Base-by-base conservation (phyloP, 2,888 invertebrate genomes). In the Diploptera punctata region DNA sequence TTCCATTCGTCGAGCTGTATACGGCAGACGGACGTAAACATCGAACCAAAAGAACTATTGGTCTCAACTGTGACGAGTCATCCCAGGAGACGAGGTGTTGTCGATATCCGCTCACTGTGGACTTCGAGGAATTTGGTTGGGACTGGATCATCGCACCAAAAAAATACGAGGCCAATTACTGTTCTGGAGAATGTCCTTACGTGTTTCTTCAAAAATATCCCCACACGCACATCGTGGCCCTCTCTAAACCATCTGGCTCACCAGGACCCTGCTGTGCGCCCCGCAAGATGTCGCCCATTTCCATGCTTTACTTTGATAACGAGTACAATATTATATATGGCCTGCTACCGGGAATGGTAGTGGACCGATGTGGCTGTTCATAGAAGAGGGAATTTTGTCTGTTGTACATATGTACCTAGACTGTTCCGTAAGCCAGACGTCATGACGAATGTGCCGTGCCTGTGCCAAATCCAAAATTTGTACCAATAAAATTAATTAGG, bases 121-220 rank as follows among this genome's bases (percentile, higher is more conserved):
- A 98, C 85, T 99, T 99, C 82, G 93, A 94, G 78, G 91, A 92
- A 80, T 97, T 98, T 81, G 97, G 97, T 29, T 98, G 98, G 97
- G 95, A 98, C 81, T 99, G 97, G 92, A 94, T 99, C 79, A 95
- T 99, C 73, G 97, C 97, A 0, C 99, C 99, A 0, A 95, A 95
- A 79, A 88, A 91, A 74, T 99, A 98, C 85, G 93, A 95, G 80
- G 98, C 98, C 7, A 95, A 96, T 84, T 97, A 97, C 85, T 99
- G 99, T 85, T 91, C 94, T 70, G 98, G 99, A 7, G 95, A 97
- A 79, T 99, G 99, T 82, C 93, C 93, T 0, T 92, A 91, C 83
- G 91, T 94, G 67, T 95, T 95, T 81, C 85, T 95, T 74, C 95
- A 94, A 80, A 91, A 92, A 79, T 93, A 93, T 81, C 91, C 94